phyloP scores from a whole-genome alignment of 2,797 vertebrate species.

The Enteromius trimaculatus region DNA sequence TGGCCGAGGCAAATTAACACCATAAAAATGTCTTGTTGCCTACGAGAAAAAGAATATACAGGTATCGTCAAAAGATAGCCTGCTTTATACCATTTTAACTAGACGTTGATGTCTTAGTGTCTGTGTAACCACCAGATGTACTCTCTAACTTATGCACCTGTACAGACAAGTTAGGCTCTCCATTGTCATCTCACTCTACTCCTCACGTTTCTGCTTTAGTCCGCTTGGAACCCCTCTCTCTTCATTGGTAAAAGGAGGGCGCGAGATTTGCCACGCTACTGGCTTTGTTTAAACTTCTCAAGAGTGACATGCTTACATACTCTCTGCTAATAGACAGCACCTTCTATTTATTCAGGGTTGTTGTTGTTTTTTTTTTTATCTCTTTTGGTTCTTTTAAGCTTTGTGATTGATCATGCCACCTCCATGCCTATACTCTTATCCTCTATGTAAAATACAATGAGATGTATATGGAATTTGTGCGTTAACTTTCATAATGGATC shows the following conservation, averaged over 20 bases:
- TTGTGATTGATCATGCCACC: slow-evolving; percentile 89
- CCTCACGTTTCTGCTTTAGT: slow-evolving; percentile 66
- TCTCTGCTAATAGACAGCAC: slow-evolving; percentile 85
- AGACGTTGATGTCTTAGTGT: slow-evolving; percentile 70
- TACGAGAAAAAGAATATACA: slow-evolving; percentile 35
- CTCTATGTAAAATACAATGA: slow-evolving; percentile 83
- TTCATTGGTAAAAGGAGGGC: slow-evolving; percentile 77
- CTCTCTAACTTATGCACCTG: slow-evolving; percentile 83
- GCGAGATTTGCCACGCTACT: slow-evolving; percentile 73
- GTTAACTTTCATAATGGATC: slow-evolving; percentile 86
- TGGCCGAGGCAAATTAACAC: slow-evolving; percentile 47
- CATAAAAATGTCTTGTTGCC: slow-evolving; percentile 62
- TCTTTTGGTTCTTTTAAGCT: slow-evolving; percentile 75
- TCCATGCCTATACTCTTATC: slow-evolving; percentile 91
- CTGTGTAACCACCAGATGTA: slow-evolving; percentile 79
- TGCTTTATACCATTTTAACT: slow-evolving; percentile 61
- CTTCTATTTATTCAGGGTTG: slow-evolving; percentile 92
- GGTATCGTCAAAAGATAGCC: slow-evolving; percentile 56
- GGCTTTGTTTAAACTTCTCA: slow-evolving; percentile 63
- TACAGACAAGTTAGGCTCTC: slow-evolving; percentile 69
- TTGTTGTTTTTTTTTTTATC: slow-evolving; percentile 58
- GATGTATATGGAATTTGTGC: slow-evolving; percentile 87
- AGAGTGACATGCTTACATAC: slow-evolving; percentile 67
- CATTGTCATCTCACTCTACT: slow-evolving; percentile 60
- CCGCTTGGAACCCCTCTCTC: slow-evolving; percentile 44